Base-by-base conservation (phyloP, 64 coral and sea anemone species). In the Dendronephthya gigantea region DNA sequence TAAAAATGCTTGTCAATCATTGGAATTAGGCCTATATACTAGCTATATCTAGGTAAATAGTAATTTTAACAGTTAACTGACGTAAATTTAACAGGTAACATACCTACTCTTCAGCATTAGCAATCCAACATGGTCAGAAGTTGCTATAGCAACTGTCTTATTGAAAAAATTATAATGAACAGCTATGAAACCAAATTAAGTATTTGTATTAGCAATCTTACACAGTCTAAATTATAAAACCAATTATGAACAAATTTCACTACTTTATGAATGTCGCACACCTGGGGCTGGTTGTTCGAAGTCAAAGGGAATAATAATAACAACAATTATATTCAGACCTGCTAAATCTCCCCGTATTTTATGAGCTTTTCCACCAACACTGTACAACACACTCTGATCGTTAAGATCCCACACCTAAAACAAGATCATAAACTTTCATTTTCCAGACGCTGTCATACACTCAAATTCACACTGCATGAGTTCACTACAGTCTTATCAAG, bases 341-440 rank as follows among this genome's bases (percentile, higher is more conserved):
- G 95, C 88, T 32, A 98, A 38, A 39, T 98, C 95, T 58, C 95
- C 95, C 88, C 95, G 69, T 37, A 98, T 93, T 48, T 93, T 98
- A 50, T 98, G 95, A 49, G 92, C 89, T 85, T 98, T 98, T 10
- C 89, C 92, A 38, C 95, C 88, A 30, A 98, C 92, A 65, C 92
- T 98, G 28, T 93, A 74, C n/a, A 98, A 69, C 30, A 92, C 93
- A 2, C 86, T 90, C 58, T 98, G 95, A 84, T 98, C 95, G 55
- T 98, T 92, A 48, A 98, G 84, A 29, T 98, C 95, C 95, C 95
- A 98, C n/a, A 98, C 95, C 95, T 98, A 49, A 50, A 86, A 15
- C 72, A 79, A 37, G 28, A 15, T 39, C 3, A 79, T 19, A 29
- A 17, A 37, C 22, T 43, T 9, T 83, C n/a, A 48, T 25, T 35